Evolutionary conservation across 2,888 invertebrate genomes (phyloP).

Genomic region (Eubasilissa splendida): DNA sequence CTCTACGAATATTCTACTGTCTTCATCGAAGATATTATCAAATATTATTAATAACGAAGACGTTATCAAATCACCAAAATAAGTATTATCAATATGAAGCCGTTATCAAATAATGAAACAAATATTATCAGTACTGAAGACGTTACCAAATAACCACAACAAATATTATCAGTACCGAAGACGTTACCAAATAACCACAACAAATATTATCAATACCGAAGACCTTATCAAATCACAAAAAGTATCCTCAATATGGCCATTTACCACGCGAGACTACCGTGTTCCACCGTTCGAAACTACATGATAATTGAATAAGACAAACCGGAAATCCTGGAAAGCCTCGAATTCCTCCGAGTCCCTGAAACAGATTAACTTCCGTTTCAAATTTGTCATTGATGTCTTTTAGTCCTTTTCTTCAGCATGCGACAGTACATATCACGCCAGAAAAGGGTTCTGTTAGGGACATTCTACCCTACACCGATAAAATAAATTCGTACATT

Average conservation of each 20-base stretch:
- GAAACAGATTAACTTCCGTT: slow-evolving; percentile 66
- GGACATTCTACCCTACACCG: too few relatives aligned
- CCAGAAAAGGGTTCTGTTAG: neutral
- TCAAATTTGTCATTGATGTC: slow-evolving; percentile 4
- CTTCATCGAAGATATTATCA: too few relatives aligned
- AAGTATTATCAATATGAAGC: neutral
- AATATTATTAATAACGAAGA: too few relatives aligned
- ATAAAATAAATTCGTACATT: too few relatives aligned
- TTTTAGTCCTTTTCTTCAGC: neutral
- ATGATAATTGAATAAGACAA: slow-evolving; percentile 62
- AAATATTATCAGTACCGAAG: neutral
- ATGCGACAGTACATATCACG: slow-evolving; percentile 11
- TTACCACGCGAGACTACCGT: neutral
- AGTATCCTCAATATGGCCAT: neutral
- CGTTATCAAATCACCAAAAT: neutral
- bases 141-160: neutral
- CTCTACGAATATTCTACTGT: too few relatives aligned
- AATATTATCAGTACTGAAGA: neutral
- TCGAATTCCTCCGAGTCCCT: slow-evolving; percentile 71
- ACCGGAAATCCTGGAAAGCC: slow-evolving; percentile 75
- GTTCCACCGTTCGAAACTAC: neutral
- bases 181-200: too few relatives aligned
- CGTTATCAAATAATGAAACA: neutral
- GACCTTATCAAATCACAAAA: neutral
- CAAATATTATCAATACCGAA: too few relatives aligned